A percentile compares a stretch with the other conserved stretches of the same genome.
phyloP scores from a whole-genome alignment of 2,113 vertebrate species.

The Tringa solitaria region DNA sequence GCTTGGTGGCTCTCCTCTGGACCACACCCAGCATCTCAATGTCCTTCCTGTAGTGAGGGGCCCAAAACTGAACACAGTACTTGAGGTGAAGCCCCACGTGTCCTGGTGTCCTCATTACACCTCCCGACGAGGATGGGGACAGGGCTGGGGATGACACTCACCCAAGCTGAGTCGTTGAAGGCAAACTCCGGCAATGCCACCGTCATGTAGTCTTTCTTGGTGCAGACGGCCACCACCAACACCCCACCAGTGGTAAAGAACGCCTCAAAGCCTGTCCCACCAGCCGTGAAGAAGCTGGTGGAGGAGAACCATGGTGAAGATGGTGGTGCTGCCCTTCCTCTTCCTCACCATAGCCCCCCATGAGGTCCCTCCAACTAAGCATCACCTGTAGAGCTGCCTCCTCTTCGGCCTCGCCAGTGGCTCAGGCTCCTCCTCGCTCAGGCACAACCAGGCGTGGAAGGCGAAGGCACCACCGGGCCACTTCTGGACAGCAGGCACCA shows the following conservation, averaged over 20 bases:
- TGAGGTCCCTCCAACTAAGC: not conserved
- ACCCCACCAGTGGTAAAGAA: conserved; percentile 90
- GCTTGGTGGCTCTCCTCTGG: too few species aligned
- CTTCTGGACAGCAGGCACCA: conserved; percentile 91
- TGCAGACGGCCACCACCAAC: conserved; percentile 95
- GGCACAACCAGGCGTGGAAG: conserved; percentile 95
- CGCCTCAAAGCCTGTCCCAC: conserved; percentile 91
- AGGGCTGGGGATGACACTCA: conserved; percentile 44
- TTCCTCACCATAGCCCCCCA: not conserved
- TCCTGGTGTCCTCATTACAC: rapidly evolving
- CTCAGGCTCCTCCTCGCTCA: conserved; percentile 70
- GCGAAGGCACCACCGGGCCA: conserved; percentile 90
- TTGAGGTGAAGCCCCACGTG: too few species aligned
- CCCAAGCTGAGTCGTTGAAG: conserved; percentile 88
- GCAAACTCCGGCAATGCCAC: conserved; percentile 81
- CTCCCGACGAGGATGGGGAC: not conserved
- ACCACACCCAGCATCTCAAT: too few species aligned
- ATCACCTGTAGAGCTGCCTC: conserved; percentile 95
- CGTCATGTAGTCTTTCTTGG: conserved; percentile 95
- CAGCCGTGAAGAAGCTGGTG: conserved; percentile 88
- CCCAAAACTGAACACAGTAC: too few species aligned
- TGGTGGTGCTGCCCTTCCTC: not conserved
- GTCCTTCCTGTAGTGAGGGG: too few species aligned
- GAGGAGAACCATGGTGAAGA: not conserved
- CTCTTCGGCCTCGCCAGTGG: conserved; percentile 74